phyloP scores from a whole-genome alignment of 2,113 vertebrate species.

The Numenius arquata region DNA sequence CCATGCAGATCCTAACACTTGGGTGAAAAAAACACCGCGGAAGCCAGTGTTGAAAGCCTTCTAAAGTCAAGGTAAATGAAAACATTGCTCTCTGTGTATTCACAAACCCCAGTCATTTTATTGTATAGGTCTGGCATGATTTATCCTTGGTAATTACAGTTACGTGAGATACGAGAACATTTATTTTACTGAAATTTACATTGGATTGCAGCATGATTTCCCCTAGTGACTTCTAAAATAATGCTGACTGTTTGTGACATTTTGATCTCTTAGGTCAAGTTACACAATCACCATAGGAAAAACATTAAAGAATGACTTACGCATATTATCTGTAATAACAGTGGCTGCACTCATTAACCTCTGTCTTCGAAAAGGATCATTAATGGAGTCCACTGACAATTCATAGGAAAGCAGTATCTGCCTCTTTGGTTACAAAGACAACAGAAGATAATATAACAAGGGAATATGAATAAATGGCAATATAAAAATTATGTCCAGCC shows the following conservation, averaged over 20 bases:
- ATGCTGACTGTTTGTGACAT: not conserved
- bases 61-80: not conserved
- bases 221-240: not conserved
- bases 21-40: not conserved
- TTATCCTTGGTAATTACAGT: not conserved
- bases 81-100: not conserved
- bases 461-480: not conserved
- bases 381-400: slow-evolving; percentile 23
- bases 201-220: not conserved
- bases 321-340: slow-evolving; percentile 48
- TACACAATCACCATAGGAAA: not conserved
- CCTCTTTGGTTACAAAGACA: slow-evolving; percentile 15
- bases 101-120: not conserved
- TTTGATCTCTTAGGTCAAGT: not conserved
- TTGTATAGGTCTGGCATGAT: not conserved
- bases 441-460: not conserved
- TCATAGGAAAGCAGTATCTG: slow-evolving; percentile 58
- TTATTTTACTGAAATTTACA: not conserved
- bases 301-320: not conserved
- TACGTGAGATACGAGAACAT: not conserved
- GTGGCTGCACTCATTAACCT: slow-evolving; percentile 65
- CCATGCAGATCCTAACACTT: not conserved
- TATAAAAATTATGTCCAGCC: not conserved
- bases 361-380: slow-evolving; percentile 43
- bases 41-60: not conserved